A percentile compares a stretch with the other conserved stretches of the same genome.
Conservation (phyloP, 2,888 invertebrate species). For the Drosophila diplacantha region DNA sequence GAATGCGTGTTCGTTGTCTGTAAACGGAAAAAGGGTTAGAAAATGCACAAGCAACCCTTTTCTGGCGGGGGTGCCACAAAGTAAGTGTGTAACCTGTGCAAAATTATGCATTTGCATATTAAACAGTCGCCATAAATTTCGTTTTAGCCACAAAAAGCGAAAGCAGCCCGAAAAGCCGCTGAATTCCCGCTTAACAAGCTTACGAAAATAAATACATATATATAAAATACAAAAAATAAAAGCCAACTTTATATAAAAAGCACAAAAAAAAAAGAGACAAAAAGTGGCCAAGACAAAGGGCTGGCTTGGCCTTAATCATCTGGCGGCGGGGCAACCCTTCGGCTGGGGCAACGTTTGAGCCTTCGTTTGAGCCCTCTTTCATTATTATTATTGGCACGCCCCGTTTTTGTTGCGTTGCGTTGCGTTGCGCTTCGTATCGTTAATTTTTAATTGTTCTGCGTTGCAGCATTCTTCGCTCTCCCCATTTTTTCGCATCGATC, state of each 20-base stretch:
- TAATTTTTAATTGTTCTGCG: conserved; percentile 77
- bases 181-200: conserved; percentile 41
- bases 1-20: conserved; percentile 66
- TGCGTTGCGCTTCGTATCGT: conserved; percentile 72
- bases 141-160: conserved; percentile 30
- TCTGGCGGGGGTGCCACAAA: conserved; percentile 20
- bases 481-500: conserved; percentile 28
- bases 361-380: conserved; percentile 62
- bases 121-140: conserved; percentile 61
- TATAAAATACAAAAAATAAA: neutral
- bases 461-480: conserved; percentile 50
- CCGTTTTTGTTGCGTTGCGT: conserved; percentile 60
- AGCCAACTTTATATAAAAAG: conserved; percentile 15
- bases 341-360: conserved; percentile 10
- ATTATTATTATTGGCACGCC: conserved; percentile 77
- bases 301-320: conserved; percentile 46
- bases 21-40: conserved; percentile 53
- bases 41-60: conserved; percentile 58
- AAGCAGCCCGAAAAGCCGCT: conserved; percentile 23
- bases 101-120: conserved; percentile 72
- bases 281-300: conserved; percentile 14
- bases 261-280: neutral
- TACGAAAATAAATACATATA: neutral
- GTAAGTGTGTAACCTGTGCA: conserved; percentile 49
- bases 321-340: conserved; percentile 27